phyloP scores from a whole-genome alignment of 2,888 invertebrate genomes.

The Zhuqinia jingwanae region DNA sequence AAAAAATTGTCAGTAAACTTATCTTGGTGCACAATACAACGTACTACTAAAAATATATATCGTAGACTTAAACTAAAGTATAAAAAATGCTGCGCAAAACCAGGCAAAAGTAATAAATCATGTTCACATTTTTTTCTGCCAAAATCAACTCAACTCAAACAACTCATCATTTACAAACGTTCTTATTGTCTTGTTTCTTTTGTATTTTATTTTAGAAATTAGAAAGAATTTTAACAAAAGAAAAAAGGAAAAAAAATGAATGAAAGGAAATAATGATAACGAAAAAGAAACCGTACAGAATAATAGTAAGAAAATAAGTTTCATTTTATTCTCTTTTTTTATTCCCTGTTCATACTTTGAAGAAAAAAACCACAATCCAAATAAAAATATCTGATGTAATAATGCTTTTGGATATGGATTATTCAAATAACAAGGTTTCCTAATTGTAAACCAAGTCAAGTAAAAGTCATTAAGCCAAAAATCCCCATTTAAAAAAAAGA shows the following conservation, averaged over 20 bases:
- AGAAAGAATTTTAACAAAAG: constrained; percentile 60
- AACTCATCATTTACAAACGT: constrained; percentile 57
- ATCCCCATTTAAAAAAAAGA: neutral
- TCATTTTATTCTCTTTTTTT: neutral
- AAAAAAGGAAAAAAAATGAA: constrained; percentile 17
- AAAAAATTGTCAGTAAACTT: constrained; percentile 59
- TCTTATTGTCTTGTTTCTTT: constrained; percentile 14
- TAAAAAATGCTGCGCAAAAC: constrained; percentile 14
- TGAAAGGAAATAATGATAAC: neutral
- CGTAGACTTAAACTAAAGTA: too few species aligned
- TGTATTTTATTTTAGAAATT: constrained; percentile 6
- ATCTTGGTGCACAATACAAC: constrained; percentile 4
- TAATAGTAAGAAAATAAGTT: neutral
- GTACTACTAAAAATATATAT: constrained; percentile 20
- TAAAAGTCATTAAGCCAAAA: constrained; percentile 30
- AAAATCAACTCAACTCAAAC: constrained; percentile 47
- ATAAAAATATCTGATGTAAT: neutral
- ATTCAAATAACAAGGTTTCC: neutral
- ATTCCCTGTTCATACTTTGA: neutral
- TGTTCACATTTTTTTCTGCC: constrained; percentile 60
- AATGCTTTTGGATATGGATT: neutral
- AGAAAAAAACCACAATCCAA: neutral
- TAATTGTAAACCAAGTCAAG: neutral
- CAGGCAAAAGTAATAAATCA: constrained; percentile 62
- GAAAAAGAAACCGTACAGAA: constrained; percentile 28